A percentile compares a stretch with the other conserved stretches of the same genome.
Evolutionary conservation across 2,113 vertebrate species (phyloP).

Genomic region (Orientallactaga bullata): DNA sequence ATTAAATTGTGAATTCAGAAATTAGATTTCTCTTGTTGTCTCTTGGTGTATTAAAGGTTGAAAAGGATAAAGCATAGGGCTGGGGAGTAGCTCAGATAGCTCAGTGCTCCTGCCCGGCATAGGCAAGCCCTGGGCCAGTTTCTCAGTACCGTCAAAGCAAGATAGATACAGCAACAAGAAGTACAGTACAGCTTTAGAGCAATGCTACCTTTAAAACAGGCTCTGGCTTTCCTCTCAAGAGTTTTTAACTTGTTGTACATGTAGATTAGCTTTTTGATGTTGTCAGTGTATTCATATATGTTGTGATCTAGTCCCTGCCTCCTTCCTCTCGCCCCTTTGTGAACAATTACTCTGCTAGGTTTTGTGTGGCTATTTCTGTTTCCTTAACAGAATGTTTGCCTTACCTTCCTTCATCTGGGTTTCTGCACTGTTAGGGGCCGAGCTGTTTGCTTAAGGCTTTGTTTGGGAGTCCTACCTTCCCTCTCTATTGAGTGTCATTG

Average conservation of each 20-base stretch:
- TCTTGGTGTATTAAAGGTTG: constrained; percentile 38
- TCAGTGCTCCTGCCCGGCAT: not conserved
- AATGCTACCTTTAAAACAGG: constrained; percentile 12
- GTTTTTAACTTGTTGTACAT: constrained; percentile 21
- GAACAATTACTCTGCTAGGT: not conserved
- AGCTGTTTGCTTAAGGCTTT: constrained; percentile 20
- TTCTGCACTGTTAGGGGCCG: not conserved
- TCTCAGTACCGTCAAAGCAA: not conserved
- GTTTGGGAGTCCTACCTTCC: constrained; percentile 11
- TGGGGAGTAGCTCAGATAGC: not conserved
- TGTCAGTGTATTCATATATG: constrained; percentile 8
- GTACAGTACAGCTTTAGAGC: constrained; percentile 9
- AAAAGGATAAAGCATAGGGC: not conserved
- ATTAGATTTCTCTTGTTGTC: constrained; percentile 22
- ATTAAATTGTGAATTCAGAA: constrained; percentile 43
- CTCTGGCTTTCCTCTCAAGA: constrained; percentile 36
- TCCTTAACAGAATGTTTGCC: not conserved
- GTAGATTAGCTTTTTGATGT: constrained; percentile 14
- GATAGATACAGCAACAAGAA: not conserved
- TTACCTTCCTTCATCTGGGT: not conserved
- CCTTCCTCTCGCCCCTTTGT: not conserved
- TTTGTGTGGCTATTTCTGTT: constrained; percentile 22
- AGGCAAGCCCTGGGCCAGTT: not conserved
- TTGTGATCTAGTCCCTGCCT: not conserved
- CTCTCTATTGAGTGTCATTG: constrained; percentile 37